Percentiles rank a stretch among this genome's conserved stretches.
These are phyloP conservation scores for Meteorus sp. DNA, from an alignment of 1,140 invertebrate species.

Conservation along the genomic window DNA sequence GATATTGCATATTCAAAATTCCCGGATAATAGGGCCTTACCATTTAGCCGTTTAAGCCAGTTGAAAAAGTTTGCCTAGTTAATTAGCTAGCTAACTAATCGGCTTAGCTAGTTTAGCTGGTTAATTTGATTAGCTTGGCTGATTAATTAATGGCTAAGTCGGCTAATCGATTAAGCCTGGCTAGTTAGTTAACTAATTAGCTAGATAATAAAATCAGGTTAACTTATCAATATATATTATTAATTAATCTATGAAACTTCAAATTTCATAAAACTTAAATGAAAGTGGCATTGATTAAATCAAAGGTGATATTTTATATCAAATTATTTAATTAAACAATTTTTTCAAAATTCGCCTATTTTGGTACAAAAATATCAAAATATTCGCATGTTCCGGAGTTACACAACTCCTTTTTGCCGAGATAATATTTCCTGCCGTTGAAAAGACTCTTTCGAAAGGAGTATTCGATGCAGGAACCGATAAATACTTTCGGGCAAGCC, in stretches of 20 bases:
- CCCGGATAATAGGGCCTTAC: no score
- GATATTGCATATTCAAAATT: no score
- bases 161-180: neutral
- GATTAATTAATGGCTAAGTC: neutral
- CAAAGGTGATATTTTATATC: neutral
- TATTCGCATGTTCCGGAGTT: neutral
- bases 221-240: neutral
- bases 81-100: neutral
- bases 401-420: conserved; percentile 11
- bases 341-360: neutral
- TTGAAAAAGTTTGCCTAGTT: no score
- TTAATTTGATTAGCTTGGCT: neutral
- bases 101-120: neutral
- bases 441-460: conserved; percentile 1
- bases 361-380: neutral
- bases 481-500: conserved; percentile 2
- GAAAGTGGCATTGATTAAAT: neutral
- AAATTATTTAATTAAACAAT: neutral
- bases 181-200: neutral
- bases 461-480: neutral
- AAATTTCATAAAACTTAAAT: neutral
- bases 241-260: neutral
- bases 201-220: neutral
- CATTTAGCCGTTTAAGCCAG: no score
- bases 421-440: conserved; percentile 9